Base-by-base conservation (phyloP, 2,888 invertebrate genomes). In the Furcula furcula region DNA sequence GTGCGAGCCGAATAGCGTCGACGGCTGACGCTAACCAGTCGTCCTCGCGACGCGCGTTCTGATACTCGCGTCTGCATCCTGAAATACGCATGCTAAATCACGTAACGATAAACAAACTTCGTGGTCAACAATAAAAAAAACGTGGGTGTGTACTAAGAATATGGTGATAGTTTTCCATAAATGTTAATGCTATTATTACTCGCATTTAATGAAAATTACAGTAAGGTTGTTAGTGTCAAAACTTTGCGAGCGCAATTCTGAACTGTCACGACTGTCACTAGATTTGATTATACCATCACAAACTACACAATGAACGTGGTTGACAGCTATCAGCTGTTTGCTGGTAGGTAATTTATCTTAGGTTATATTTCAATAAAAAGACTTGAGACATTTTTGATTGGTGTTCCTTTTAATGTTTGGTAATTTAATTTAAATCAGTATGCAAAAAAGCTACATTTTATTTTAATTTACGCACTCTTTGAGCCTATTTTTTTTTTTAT, bases 41-140 rank as follows among this genome's bases (percentile, higher is more conserved):
- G 59, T 60, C 73, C 79, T 75, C 75, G 68, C 61, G 65, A 42
- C 66, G 74, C 67, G 73, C 61, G 53, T 42, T 44, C 43, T 46
- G 41, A 34, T 35, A 50, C 57, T 64, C 57, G 65, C 50, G 49
- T 40, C 40, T 11, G 34, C 21, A 6, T 10, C 46, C 36, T 52
- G 42, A 36, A 45, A 44, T 41, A 64, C 62, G 65, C 59, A 70
- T 65, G 57, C 46, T 45, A 41, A 40, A 49, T 50, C 55, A 57
- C 68, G 68, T 62, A 56, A 58, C 41, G 45, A 49, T 46, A 57
- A 54, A 36, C 49, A 65, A 75, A 76, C 70, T 70, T 69, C 38
- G 50, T 40, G 53, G 30, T 33, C 27, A 37, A 37, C 31, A 29
- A 44, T 30, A 25, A 30, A 23, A 34, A 42, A 33, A 34, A 18